Conservation (phyloP, 2,888 invertebrate species). For the Spialia ferax region DNA sequence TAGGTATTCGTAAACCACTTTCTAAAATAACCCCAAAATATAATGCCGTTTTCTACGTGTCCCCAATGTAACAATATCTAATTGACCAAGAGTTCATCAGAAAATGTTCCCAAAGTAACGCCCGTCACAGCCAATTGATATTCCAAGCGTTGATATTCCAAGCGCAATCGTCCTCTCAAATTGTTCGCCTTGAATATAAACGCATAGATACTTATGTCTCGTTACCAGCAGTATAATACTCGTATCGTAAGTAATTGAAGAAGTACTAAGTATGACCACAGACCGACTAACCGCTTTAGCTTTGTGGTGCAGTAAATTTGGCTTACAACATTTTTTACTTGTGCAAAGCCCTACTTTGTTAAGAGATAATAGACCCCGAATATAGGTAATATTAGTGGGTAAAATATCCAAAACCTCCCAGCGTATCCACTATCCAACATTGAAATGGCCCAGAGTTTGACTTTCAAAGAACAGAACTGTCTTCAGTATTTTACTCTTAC, state of each 20-base stretch:
- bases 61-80: not conserved
- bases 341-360: too few relatives aligned
- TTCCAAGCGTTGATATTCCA: constrained; percentile 30
- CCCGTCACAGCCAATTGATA: constrained; percentile 18
- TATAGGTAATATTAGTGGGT: too few relatives aligned
- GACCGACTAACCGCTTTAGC: not conserved
- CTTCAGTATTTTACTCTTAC: too few relatives aligned
- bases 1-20: too few relatives aligned
- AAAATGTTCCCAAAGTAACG: not conserved
- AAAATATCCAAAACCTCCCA: too few relatives aligned
- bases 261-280: not conserved
- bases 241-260: constrained; percentile 2
- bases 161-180: constrained; percentile 20
- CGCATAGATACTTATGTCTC: constrained; percentile 15
- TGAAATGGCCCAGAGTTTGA: too few relatives aligned
- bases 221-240: too few relatives aligned
- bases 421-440: too few relatives aligned
- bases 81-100: not conserved
- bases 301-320: not conserved
- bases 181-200: constrained; percentile 32
- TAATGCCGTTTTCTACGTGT: not conserved
- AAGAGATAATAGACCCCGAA: too few relatives aligned
- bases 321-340: too few relatives aligned
- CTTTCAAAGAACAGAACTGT: too few relatives aligned
- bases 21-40: not conserved